Conservation (phyloP, 2,797 vertebrate species). For the Molothrus ater region DNA sequence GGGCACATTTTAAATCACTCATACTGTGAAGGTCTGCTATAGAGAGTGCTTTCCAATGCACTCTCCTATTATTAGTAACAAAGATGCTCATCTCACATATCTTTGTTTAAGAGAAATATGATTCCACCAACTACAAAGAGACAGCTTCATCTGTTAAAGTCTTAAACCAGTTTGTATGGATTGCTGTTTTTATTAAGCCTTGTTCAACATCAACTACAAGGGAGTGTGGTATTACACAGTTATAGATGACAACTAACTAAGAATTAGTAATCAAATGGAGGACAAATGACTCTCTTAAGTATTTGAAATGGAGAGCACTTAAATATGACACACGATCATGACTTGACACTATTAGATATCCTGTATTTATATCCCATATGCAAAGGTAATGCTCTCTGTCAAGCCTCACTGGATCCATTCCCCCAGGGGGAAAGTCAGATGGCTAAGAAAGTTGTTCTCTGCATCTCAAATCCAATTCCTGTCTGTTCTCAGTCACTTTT, state of each 20-base stretch:
- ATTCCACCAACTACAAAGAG: conserved; percentile 19
- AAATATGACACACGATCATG: background rate
- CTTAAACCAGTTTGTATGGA: background rate
- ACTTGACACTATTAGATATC: background rate
- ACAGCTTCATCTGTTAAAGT: conserved; percentile 32
- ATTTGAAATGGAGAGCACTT: background rate
- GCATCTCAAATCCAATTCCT: background rate
- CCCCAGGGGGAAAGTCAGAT: background rate
- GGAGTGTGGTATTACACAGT: background rate
- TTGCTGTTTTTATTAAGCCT: conserved; percentile 42
- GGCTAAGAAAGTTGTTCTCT: background rate
- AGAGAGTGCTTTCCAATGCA: background rate
- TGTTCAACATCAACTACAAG: background rate
- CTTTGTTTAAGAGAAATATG: conserved; percentile 35
- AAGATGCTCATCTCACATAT: conserved; percentile 15
- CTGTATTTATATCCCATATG: background rate
- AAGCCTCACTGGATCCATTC: background rate
- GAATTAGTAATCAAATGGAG: background rate
- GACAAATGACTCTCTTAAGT: background rate
- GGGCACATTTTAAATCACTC: background rate
- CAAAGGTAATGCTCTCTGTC: background rate
- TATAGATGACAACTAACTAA: background rate
- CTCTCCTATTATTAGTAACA: background rate
- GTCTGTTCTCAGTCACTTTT: background rate
- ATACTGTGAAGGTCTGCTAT: background rate